Evolutionary conservation across 1,140 invertebrate genomes (phyloP), one percentile per base, ranked within the genome.

Genomic region (Drosophila tristis): DNA sequence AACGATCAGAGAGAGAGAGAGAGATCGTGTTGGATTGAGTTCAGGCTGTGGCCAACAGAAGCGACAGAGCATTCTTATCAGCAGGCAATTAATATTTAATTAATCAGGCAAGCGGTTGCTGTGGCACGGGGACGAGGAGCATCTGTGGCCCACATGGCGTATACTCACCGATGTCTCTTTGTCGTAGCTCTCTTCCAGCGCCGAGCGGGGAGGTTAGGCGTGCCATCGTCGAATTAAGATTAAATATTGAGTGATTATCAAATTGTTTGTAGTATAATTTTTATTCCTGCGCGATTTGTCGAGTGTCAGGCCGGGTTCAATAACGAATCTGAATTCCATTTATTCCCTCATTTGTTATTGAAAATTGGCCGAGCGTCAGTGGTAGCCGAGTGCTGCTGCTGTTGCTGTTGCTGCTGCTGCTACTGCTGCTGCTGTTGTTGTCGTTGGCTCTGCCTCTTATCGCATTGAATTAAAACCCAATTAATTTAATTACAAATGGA

Each of bases 401-500:
- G 9, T 4, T 4, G 35, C 6, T 25, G 20, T n/a, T 50, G 31
- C 11, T 58, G 35, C 29, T 61, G 16, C 35, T 39, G 9, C 4
- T 4, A 11, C 6, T 25, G 20, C 23, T 50, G 31, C 11, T 58
- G 35, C 29, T 61, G 55, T 55, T 25, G 47, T 20, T 31, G 49
- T 2, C 43, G 15, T 47, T 55, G 29, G 25, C 39, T 58, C 35
- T 29, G 13, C 25, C 26, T 13, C 68, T 84, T 89, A 89, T 89
- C 84, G 76, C 84, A 15, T 64, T 80, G 85, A 91, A 91, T 91
- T 91, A 91, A 91, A 91, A 80, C 90, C 78, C 90, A 91, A 91
- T 91, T 91, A 91, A 91, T 91, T 91, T 85, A 91, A 90, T 91
- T 91, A 91, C 90, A 91, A 91, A 91, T 91, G 82, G 73, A 81